Evolutionary conservation across 2,113 vertebrate species (phyloP), one percentile per base, ranked within the genome.

Genomic region (Albula glossodonta): DNA sequence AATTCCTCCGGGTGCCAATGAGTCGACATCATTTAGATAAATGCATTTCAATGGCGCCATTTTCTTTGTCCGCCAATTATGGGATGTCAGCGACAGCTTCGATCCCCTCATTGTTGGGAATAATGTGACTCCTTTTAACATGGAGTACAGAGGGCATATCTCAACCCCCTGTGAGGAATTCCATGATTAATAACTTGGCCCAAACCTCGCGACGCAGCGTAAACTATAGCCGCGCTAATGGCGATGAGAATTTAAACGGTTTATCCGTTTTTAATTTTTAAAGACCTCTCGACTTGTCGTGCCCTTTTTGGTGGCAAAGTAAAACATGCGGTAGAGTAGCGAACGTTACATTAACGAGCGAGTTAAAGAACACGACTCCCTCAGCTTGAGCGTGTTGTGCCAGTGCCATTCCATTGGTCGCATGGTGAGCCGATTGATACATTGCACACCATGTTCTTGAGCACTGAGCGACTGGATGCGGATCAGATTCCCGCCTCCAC

Each of bases 51-150:
- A 66, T 41, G 25, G 70, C 50, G 31, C 11, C 83, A 50, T 52
- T 77, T 84, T 22, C 66, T 84, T 84, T 78, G 22, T 53, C 48
- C 8, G 70, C 22, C 81, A 82, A 82, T 82, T 82, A 82, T 11
- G 31, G 13, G 17, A 60, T 41, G 52, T 82, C 81, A 82, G 51
- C 51, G 4, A 78, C n/a, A 2, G 15, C 13, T 78, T 13, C 50
- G 31, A 48, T 19, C 2, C n/a, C 11, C 49, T 52, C 10, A 84
- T 52, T 31, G 50, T 12, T 60, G 81, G 60, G n/a, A 2, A 52
- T 51, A 25, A 66, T 53, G 48, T 15, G 7, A 50, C n/a, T 31
- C 9, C 4, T 3, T 13, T 13, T 49, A 11, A 49, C 10, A 10
- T 1, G 8, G 50, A n/a, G 25, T 51, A 56, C n/a, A 53, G 31